phyloP scores from a whole-genome alignment of 2,888 invertebrate species.

The Brachycybe producta region DNA sequence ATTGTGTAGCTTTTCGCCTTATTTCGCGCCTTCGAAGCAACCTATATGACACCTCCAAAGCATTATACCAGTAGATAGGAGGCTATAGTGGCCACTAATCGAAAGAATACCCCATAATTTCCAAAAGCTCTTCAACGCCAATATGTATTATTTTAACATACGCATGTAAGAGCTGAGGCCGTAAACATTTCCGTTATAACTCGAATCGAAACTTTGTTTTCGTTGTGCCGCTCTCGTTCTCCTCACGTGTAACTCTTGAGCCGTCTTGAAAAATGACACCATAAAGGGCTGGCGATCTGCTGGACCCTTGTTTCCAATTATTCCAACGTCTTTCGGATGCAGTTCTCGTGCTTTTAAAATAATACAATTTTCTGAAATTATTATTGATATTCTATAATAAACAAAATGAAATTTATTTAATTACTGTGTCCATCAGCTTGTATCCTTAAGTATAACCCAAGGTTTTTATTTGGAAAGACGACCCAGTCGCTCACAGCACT shows the following conservation, averaged over 20 bases:
- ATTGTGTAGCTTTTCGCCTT: too few species aligned
- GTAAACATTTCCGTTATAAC: conserved; percentile 20
- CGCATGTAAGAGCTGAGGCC: too few species aligned
- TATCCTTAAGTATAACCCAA: conserved; percentile 60
- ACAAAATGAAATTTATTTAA: conserved; percentile 25
- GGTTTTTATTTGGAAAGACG: conserved; percentile 59
- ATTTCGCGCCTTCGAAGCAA: too few species aligned
- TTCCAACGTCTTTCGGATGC: conserved; percentile 69
- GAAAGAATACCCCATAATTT: background rate
- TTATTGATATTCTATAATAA: background rate
- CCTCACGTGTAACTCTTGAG: conserved; percentile 27
- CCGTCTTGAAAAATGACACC: conserved; percentile 55
- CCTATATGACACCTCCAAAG: too few species aligned
- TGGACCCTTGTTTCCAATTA: conserved; percentile 59
- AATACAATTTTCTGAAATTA: background rate
- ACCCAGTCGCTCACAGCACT: conserved; percentile 65
- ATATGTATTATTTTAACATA: too few species aligned
- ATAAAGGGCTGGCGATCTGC: conserved; percentile 79
- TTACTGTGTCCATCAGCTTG: conserved; percentile 40
- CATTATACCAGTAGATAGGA: too few species aligned
- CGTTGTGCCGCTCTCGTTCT: conserved; percentile 22
- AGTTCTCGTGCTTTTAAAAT: conserved; percentile 49
- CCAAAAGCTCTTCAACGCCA: background rate
- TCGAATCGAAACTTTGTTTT: conserved; percentile 20
- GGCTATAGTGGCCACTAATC: too few species aligned